phyloP scores from a whole-genome alignment of 2,797 vertebrate species.

The Basileuterus tristriatus region DNA sequence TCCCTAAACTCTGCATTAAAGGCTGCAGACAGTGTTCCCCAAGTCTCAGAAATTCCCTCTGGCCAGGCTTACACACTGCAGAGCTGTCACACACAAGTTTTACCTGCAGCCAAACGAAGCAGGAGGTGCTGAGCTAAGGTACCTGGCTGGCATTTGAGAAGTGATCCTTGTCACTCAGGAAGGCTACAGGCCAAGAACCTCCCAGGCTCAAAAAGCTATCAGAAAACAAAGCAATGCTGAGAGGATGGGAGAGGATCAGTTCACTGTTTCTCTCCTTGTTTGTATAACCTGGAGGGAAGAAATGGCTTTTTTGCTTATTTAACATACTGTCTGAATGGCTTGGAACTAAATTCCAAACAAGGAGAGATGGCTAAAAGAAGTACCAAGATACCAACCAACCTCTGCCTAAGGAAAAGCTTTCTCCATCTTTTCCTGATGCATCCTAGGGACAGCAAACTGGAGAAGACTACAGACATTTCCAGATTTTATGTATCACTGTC shows the following conservation, averaged over 20 bases:
- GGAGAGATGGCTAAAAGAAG: neutral
- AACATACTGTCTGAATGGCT: neutral
- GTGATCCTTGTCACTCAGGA: neutral
- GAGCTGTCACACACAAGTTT: neutral
- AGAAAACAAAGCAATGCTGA: neutral
- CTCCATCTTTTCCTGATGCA: neutral
- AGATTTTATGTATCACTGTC: neutral
- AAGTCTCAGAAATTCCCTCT: neutral
- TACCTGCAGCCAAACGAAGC: neutral
- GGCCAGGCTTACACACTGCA: neutral
- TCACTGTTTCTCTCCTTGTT: neutral
- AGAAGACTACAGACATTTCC: neutral
- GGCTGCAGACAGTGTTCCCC: accelerated
- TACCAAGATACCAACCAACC: neutral
- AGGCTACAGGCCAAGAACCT: neutral
- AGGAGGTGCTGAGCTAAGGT: neutral
- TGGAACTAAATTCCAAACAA: neutral
- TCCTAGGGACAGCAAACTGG: neutral
- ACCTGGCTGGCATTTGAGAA: neutral
- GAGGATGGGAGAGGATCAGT: neutral
- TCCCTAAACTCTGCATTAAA: neutral
- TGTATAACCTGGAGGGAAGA: neutral
- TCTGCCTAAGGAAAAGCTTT: neutral
- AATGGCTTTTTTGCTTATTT: neutral
- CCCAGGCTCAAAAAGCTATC: neutral